Evolutionary conservation across 2,797 vertebrate species (phyloP).

Genomic region (Meriones psammophilus): DNA sequence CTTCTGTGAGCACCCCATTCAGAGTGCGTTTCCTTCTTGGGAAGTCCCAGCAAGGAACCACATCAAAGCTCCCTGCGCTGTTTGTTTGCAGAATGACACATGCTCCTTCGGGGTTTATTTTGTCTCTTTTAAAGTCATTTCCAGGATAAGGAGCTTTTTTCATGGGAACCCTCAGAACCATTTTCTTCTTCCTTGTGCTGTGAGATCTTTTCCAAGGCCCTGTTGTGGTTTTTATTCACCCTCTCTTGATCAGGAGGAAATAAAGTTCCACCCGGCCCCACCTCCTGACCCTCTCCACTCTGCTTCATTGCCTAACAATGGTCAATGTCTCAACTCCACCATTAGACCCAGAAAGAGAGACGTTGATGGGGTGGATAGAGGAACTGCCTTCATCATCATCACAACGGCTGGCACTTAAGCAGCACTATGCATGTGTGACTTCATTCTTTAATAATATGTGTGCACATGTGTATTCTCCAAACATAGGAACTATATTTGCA

Average conservation of each 20-base stretch:
- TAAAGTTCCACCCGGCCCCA: not conserved
- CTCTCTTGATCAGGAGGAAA: not conserved
- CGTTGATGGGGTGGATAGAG: not conserved
- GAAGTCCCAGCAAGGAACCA: slow-evolving; percentile 31
- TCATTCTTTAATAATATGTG: not conserved
- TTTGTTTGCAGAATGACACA: slow-evolving; percentile 59
- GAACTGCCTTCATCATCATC: not conserved
- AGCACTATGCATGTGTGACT: not conserved
- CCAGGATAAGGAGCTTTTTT: slow-evolving; percentile 1
- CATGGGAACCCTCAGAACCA: not conserved
- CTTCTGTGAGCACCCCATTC: slow-evolving; percentile 34
- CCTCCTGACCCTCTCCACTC: slow-evolving; percentile 17
- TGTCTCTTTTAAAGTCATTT: slow-evolving; percentile 55
- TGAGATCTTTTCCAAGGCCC: not conserved
- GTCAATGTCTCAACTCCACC: not conserved
- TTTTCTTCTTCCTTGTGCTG: not conserved
- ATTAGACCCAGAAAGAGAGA: not conserved
- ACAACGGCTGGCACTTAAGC: slow-evolving; percentile 32
- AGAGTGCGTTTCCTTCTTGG: slow-evolving; percentile 33
- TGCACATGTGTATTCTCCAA: not conserved
- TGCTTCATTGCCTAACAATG: not conserved
- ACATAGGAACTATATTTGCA: not conserved
- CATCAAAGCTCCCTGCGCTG: not conserved
- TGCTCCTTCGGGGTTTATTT: slow-evolving; percentile 43
- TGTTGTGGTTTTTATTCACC: not conserved